Base-by-base conservation (phyloP, 2,888 invertebrate species). In the Erpobdella octoculata region DNA sequence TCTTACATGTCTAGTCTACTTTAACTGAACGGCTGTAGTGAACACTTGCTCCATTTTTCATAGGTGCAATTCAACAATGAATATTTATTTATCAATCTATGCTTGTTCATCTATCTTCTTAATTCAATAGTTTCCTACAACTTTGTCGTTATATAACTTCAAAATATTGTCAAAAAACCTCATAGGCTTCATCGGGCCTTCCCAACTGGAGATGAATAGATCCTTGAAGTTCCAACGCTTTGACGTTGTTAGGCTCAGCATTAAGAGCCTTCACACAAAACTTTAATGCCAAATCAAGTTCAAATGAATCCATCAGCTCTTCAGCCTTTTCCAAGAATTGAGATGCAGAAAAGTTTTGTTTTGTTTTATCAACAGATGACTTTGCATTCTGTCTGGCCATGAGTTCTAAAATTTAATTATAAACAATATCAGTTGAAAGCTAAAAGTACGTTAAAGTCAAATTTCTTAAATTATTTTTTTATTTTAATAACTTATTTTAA, bases 201-300 rank as follows among this genome's bases (percentile, higher is more conserved):
- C 81, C 83, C 31, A 81, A 73, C 74, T 85, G 84, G 71, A 84
- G 74, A 33, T 82, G 77, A 15, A 85, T 75, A 36, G 79, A 78
- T 58, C 84, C 82, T 4, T 80, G 79, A 38, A 81, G 81, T 75
- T 84, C 84, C 69, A 84, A 74, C 4, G 81, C 83, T 70, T 79
- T 74, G 0, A 81, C 74, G 76, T 83, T 81, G 71, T 83, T 80
- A 31, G 82, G 78, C 21, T 84, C 82, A 69, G 79, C 74, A 72
- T 82, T 81, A 62, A 84, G 74, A 6, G 83, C 83, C 71, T 81
- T 77, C 74, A 82, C 80, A 74, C 82, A 82, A 74, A 81, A 83
- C 74, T 79, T 80, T 74, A 81, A 80, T 21, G 84, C 84, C 74
- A 81, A 74, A 72, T 84, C 83, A 79, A 81, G 83, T 61, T 83